Base-by-base conservation (phyloP, 2,113 vertebrate species). In the Crotophaga sulcirostris region DNA sequence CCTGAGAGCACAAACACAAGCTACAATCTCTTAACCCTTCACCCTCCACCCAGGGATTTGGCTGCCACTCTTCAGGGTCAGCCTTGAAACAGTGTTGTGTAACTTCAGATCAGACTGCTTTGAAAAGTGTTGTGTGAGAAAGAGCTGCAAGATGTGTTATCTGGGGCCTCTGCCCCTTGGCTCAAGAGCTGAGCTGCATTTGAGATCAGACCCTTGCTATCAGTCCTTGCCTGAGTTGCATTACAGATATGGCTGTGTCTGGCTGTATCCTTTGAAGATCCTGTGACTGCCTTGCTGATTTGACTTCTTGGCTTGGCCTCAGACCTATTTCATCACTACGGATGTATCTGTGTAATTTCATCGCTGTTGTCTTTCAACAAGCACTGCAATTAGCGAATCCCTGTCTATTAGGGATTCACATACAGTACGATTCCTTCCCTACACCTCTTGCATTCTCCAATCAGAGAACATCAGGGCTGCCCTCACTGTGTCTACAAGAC, bases 281-380 rank as follows among this genome's bases (percentile, higher is more conserved):
- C 78, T 9, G 1, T 16, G 49, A 60, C 33, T 85, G 62, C 28
- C 33, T 33, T 66, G n/a, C 34, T 82, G 63, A 88, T 73, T 83
- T 54, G 75, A 69, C 70, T 66, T 73, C 67, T 42, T 0, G 1
- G 44, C 40, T 68, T 73, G 70, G 49, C 70, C 62, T 60, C 11
- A 2, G 62, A 72, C 45, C 45, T 60, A 7, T 56, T 64, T 92
- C 5, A 6, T 26, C 4, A 1, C 58, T 73, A 33, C 0, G 0
- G 80, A 77, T 2, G 2, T 47, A 64, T 60, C 73, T 82, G 73
- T 3, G 12, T 34, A 51, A 94, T 92, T 90, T 82, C 8, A 1
- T 69, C 64, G 68, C 42, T 55, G 58, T 38, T 36, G 44, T 31
- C 70, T 55, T 87, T 92, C 47, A 79, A 47, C 33, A 45, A 63